Evolutionary conservation across 2,888 invertebrate genomes (phyloP).

Genomic region (Limenitis camilla): DNA sequence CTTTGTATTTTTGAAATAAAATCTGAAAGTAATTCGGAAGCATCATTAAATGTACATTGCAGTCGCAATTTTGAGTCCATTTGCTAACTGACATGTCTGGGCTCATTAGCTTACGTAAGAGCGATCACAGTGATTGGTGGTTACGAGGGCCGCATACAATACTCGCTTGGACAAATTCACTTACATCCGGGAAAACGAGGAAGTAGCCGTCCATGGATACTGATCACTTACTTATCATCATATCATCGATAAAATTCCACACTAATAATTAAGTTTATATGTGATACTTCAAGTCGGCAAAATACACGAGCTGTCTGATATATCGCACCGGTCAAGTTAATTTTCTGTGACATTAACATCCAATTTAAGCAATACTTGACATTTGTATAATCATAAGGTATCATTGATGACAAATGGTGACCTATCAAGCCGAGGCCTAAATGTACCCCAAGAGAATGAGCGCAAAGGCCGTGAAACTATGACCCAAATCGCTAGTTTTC

Average conservation of each 20-base stretch:
- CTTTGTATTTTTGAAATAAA: background rate
- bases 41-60: conserved; percentile 4
- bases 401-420: conserved; percentile 10
- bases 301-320: too few species aligned
- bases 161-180: conserved; percentile 5
- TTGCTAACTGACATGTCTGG: conserved; percentile 21
- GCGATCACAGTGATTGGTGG: conserved; percentile 34
- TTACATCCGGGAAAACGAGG: conserved; percentile 57
- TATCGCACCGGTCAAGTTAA: too few species aligned
- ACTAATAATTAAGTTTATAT: too few species aligned
- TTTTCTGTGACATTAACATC: background rate
- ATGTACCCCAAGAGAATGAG: conserved; percentile 37
- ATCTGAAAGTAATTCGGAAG: background rate
- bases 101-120: conserved; percentile 46
- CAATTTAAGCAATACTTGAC: background rate
- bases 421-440: conserved; percentile 18
- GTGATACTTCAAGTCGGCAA: too few species aligned
- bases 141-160: conserved; percentile 28
- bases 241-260: too few species aligned
- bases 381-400: background rate
- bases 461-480: conserved; percentile 59
- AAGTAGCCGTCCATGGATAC: conserved; percentile 38
- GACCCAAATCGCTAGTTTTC: conserved; percentile 53
- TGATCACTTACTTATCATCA: conserved; percentile 11
- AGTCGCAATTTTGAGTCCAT: conserved; percentile 3